Base-by-base conservation (phyloP, 2,797 vertebrate genomes). In the Gymnothorax reevesii region DNA sequence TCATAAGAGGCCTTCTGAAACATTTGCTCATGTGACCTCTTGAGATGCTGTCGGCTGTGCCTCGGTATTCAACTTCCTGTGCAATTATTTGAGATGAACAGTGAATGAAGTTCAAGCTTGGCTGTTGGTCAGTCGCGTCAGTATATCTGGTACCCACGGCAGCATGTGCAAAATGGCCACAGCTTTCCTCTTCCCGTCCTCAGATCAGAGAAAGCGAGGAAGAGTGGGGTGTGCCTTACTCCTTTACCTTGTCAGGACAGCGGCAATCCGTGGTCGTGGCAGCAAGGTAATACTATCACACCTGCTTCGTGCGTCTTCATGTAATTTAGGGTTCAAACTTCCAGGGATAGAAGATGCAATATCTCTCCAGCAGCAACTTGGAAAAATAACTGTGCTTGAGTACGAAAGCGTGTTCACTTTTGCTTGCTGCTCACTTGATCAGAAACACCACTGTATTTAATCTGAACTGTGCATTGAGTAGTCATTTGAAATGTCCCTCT, bases 151-250 rank as follows among this genome's bases (percentile, higher is more conserved):
- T 77, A 17, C 13, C 73, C 22, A 5, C 22, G 62, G 5, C 62
- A 80, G 6, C 22, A 20, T 22, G 17, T 22, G 77, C n/a, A 22
- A 54, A 22, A 22, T 9, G 87, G 87, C 2, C 27, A 88, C 15
- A 57, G 1, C 54, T 7, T 90, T 87, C 91, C 75, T 91, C 83
- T 88, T 80, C 89, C 82, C 86, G 87, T 86, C 88, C 91, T 85
- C 92, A 99, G 99, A 96, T 99, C 88, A 96, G 97, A 95, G 97
- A 97, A 91, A 99, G 98, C 64, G 98, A 99, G 90, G 98, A 98
- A 0, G 98, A 99, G 92, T 99, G 98, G 98, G 98, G 98, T 0
- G 97, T 99, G 88, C 97, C 98, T 85, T 96, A 99, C 86, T 98
- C 97, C 91, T 97, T 99, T 89, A 99, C 98, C 0, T 91, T 99